phyloP scores from a whole-genome alignment of 2,113 vertebrate genomes.

The Serinus canaria region DNA sequence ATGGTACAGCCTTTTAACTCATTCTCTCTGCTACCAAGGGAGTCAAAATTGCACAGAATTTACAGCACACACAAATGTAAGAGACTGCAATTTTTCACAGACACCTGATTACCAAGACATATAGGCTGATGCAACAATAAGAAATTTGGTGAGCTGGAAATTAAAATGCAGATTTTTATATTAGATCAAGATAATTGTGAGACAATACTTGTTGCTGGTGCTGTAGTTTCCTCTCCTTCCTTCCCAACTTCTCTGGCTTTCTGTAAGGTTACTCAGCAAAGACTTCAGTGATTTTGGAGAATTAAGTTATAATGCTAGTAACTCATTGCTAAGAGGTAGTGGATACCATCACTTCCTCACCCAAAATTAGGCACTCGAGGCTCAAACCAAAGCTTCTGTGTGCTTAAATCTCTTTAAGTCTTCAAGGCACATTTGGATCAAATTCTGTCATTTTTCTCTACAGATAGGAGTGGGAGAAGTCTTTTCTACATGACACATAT shows the following conservation, averaged over 20 bases:
- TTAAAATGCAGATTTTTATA: not conserved
- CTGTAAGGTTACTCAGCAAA: not conserved
- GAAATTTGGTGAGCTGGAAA: slow-evolving; percentile 12
- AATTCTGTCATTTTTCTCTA: not conserved
- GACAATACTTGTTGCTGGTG: not conserved
- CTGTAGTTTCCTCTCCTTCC: not conserved
- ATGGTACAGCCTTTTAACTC: not conserved
- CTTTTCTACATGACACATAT: not conserved
- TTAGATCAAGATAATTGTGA: not conserved
- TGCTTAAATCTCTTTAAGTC: not conserved
- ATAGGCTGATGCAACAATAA: not conserved
- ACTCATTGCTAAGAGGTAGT: not conserved
- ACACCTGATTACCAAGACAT: not conserved
- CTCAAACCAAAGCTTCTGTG: not conserved
- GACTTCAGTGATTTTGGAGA: not conserved
- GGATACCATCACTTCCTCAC: not conserved
- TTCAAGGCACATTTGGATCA: not conserved
- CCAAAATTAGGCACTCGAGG: not conserved
- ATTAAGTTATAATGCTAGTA: not conserved
- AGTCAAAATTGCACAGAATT: not conserved
- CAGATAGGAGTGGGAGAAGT: slow-evolving; percentile 33
- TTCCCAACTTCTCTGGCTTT: not conserved
- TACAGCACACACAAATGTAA: not conserved
- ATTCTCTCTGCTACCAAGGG: not conserved
- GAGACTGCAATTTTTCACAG: not conserved